These are phyloP conservation scores for Ceratina japonica DNA, from an alignment of 1,140 invertebrate genomes.

Conservation along the genomic window DNA sequence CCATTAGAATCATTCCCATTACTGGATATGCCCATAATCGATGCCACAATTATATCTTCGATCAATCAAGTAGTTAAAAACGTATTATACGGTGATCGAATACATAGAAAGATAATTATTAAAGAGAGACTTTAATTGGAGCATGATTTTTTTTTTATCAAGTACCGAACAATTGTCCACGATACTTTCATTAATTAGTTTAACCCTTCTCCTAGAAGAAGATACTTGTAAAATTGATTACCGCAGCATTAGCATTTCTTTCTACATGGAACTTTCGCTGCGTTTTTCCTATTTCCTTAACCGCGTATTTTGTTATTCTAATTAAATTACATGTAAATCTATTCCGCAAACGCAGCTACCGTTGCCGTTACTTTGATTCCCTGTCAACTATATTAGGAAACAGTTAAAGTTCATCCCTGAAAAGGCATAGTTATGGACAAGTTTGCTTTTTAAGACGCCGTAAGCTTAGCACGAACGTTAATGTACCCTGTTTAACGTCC, in stretches of 20 bases:
- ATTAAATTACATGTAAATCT: neutral
- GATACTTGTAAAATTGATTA: neutral
- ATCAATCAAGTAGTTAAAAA: too few relatives aligned
- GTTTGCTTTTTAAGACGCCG: conserved; percentile 60
- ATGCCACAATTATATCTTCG: too few relatives aligned
- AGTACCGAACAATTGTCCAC: too few relatives aligned
- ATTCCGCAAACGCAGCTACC: neutral
- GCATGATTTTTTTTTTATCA: too few relatives aligned
- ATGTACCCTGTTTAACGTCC: conserved; percentile 68
- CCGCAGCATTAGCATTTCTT: neutral
- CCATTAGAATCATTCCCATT: neutral
- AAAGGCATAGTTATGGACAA: conserved; percentile 12
- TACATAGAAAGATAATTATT: too few relatives aligned
- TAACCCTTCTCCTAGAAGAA: too few relatives aligned
- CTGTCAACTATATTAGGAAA: conserved; percentile 36
- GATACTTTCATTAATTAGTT: too few relatives aligned
- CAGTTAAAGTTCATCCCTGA: conserved; percentile 6
- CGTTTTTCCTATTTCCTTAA: too few relatives aligned
- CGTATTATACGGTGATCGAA: too few relatives aligned
- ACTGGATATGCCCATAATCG: too few relatives aligned
- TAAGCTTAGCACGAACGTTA: conserved; percentile 66
- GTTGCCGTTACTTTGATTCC: conserved; percentile 12
- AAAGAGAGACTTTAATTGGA: too few relatives aligned
- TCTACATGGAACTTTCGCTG: too few relatives aligned
- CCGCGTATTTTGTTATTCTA: neutral